These are phyloP conservation scores for Diprion similis DNA, from an alignment of 1,140 invertebrate genomes.

Conservation along the genomic window DNA sequence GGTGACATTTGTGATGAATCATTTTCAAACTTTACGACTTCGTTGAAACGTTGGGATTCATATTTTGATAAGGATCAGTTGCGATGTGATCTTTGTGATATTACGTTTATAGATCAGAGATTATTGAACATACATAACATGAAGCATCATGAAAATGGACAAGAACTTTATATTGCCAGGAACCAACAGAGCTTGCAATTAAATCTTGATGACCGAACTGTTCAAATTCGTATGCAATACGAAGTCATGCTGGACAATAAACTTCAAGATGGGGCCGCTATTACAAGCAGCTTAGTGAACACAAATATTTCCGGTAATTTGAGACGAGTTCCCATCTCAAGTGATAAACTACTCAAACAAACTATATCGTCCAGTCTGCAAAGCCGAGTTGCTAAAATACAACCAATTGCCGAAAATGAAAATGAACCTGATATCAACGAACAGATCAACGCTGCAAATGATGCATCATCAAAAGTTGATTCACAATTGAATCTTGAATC, in stretches of 20 bases:
- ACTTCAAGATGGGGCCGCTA: not conserved
- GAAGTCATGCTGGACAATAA: not conserved
- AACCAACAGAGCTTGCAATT: not conserved
- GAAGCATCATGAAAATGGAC: not conserved
- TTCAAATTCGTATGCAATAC: not conserved
- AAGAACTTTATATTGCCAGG: not conserved
- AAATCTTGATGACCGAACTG: not conserved
- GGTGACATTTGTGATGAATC: not conserved
- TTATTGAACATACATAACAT: not conserved
- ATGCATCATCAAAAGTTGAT: not conserved
- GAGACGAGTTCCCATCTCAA: not conserved
- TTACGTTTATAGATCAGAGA: not conserved
- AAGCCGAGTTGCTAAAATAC: not conserved
- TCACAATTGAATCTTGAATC: too few relatives aligned
- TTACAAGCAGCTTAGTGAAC: not conserved
- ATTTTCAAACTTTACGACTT: not conserved
- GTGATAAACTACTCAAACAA: not conserved
- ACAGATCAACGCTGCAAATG: not conserved
- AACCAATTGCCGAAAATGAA: not conserved
- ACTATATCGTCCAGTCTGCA: not conserved
- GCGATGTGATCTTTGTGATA: not conserved
- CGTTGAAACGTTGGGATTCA: not conserved
- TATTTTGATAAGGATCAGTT: not conserved
- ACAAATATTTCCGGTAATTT: not conserved
- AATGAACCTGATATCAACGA: not conserved